phyloP scores from a whole-genome alignment of 2,113 vertebrate genomes.

The Myotis yumanensis region DNA sequence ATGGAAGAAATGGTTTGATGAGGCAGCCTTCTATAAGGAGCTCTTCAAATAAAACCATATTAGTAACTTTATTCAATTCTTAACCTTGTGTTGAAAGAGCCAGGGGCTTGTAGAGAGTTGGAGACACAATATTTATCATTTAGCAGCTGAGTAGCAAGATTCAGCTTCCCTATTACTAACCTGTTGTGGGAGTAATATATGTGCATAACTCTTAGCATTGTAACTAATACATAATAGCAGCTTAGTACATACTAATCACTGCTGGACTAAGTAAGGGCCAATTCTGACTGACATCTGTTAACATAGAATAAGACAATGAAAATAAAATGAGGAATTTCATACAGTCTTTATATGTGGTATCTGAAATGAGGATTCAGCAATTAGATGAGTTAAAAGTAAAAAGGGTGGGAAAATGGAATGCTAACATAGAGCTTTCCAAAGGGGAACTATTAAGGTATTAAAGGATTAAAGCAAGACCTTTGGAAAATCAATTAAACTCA shows the following conservation, averaged over 20 bases:
- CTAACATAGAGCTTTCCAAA: not conserved
- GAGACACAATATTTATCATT: not conserved
- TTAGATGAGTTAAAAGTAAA: not conserved
- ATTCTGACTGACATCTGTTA: not conserved
- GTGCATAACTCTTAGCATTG: not conserved
- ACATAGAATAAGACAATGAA: not conserved
- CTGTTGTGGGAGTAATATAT: not conserved
- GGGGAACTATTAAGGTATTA: not conserved
- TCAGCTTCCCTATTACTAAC: not conserved
- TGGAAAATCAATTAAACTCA: constrained; percentile 23
- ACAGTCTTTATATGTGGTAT: not conserved
- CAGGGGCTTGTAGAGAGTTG: not conserved
- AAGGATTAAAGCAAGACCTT: not conserved
- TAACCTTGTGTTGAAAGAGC: not conserved
- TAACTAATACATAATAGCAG: not conserved
- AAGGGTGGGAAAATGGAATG: not conserved
- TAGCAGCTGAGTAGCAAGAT: not conserved
- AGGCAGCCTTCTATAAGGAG: not conserved
- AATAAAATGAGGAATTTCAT: not conserved
- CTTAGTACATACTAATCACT: not conserved
- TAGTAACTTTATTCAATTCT: not conserved
- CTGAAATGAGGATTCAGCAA: not conserved
- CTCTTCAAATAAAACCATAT: not conserved
- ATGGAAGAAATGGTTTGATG: not conserved
- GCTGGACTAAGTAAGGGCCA: not conserved